A percentile compares a stretch with the other conserved stretches of the same genome.
Conservation (phyloP, 2,113 vertebrate genomes). For the Ranitomeya variabilis region DNA sequence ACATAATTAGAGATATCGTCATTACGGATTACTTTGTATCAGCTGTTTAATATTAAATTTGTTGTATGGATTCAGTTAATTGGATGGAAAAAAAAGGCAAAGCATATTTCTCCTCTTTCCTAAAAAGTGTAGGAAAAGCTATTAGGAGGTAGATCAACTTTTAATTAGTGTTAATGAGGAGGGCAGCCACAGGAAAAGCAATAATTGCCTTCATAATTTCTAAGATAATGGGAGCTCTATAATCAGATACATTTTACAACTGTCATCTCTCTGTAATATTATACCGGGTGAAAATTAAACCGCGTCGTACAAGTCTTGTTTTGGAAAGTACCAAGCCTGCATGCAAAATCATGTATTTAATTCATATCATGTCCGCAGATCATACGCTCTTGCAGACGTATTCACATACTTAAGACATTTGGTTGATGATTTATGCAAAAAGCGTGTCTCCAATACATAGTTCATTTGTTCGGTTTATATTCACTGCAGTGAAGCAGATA, state of each 20-base stretch:
- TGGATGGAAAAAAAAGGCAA: conserved; percentile 54
- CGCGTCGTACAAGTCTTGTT: conserved; percentile 27
- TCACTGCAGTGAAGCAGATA: not conserved
- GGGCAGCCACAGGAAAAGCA: conserved; percentile 56
- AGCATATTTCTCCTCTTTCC: conserved; percentile 53
- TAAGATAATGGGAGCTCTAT: conserved; percentile 50
- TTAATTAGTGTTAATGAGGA: conserved; percentile 59
- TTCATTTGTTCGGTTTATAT: not conserved
- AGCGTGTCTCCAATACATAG: no score
- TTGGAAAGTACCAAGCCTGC: conserved; percentile 12
- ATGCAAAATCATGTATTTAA: conserved; percentile 21
- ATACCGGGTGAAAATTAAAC: conserved; percentile 38
- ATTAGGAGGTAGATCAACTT: conserved; percentile 57
- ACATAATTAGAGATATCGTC: conserved; percentile 47
- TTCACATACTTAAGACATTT: not conserved
- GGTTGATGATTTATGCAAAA: not conserved
- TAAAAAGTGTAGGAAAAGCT: conserved; percentile 46
- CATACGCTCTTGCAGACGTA: not conserved
- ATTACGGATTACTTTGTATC: conserved; percentile 42
- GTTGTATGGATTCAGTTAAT: conserved; percentile 53
- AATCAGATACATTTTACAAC: conserved; percentile 55
- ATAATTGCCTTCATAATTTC: conserved; percentile 54
- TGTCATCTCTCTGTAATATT: conserved; percentile 47
- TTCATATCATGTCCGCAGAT: not conserved
- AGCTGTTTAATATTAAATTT: conserved; percentile 55